A percentile compares a stretch with the other conserved stretches of the same genome.
These are phyloP conservation scores for Eurystomus glaucurus DNA, from an alignment of 2,797 vertebrate genomes.

Conservation along the genomic window DNA sequence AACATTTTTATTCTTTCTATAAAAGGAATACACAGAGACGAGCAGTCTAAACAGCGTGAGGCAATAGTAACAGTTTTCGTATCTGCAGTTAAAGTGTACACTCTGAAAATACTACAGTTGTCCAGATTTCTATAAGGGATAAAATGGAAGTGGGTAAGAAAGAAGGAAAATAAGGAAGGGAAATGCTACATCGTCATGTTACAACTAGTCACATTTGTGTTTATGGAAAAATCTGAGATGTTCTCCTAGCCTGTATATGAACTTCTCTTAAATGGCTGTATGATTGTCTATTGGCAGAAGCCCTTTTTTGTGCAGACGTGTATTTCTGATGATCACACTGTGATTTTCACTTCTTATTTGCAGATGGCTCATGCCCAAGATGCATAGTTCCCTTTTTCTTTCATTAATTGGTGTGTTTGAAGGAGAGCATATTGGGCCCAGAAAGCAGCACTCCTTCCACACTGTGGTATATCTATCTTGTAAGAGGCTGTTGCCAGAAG, in stretches of 20 bases:
- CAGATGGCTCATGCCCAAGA: not conserved
- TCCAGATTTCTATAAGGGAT: constrained; percentile 13
- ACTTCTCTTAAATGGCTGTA: not conserved
- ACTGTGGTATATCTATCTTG: not conserved
- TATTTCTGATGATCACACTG: not conserved
- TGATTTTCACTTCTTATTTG: not conserved
- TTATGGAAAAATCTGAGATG: constrained; percentile 24
- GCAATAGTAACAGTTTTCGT: constrained; percentile 18
- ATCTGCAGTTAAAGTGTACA: constrained; percentile 22
- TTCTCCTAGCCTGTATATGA: not conserved
- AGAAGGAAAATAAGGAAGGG: not conserved
- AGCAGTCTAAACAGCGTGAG: constrained; percentile 46
- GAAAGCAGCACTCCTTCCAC: not conserved
- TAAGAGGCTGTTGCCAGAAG: not conserved
- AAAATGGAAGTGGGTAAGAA: not conserved
- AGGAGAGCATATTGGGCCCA: not conserved
- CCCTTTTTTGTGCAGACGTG: not conserved
- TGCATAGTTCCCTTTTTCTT: not conserved
- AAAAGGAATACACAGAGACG: constrained; percentile 67
- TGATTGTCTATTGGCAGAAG: not conserved
- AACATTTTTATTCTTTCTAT: constrained; percentile 66
- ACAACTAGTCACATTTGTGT: not conserved
- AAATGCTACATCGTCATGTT: not conserved
- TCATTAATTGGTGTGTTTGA: not conserved
- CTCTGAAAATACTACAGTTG: not conserved